Evolutionary conservation across 2,888 invertebrate species (phyloP), one percentile per base, ranked within the genome.

Genomic region (Drosophila kuntzei): DNA sequence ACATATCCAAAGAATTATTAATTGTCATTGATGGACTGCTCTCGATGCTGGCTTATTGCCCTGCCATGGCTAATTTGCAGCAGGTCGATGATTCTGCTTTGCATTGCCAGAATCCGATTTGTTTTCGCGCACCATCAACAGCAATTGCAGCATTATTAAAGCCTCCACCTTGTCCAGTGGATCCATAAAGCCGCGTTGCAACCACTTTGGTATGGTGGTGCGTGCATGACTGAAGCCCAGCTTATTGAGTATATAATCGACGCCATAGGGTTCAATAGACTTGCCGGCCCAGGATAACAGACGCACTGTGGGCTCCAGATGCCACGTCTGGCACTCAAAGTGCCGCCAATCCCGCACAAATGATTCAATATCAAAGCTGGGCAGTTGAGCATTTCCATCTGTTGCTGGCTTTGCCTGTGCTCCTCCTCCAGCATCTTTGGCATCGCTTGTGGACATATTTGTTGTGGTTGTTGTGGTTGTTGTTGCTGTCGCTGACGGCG

Each of bases 181-280:
- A 93, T 99, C 99, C 95, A 99, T 97, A 86, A 98, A 97, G 12
- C 99, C 99, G 59, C 99, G 94, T 93, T 99, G 99, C 93, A 99
- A 95, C 98, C 99, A 99, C 93, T 99, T 99, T 63, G 99, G 99
- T 91, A 99, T 99, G 61, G 99, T 99, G 78, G 97, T 98, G 76
- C 99, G 95, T 11, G 99, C 99, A 93, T 99, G 99, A 66, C 97
- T 96, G 92, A 99, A 99, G 46, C 99, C 99, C 41, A 99, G 94
- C 93, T 99, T 98, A 93, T 99, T 98, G 53, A 99, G 94, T 90
- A 99, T 98, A 92, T 98, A 99, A 93, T 99, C 99, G 70, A 99
- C 98, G 54, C 99, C 99, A 90, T 99, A 99, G 0, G 99, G 99
- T 92, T 99, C 99, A 89, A 99, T 98, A 86, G 98, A 97, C 92